These are phyloP conservation scores for Muscicapa comitata DNA, from an alignment of 2,797 vertebrate species.

Conservation along the genomic window DNA sequence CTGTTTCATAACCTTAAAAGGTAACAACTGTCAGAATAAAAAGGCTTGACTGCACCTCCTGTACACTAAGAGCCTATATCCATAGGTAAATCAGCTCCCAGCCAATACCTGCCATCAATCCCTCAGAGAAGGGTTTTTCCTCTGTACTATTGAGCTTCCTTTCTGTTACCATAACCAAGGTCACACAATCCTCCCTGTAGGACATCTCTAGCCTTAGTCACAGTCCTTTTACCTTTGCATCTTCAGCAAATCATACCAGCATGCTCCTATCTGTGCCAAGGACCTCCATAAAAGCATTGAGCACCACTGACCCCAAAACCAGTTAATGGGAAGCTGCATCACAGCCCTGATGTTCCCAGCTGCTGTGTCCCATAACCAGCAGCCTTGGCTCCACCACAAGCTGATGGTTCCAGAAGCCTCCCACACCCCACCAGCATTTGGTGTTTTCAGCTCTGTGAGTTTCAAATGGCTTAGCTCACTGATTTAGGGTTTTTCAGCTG, in stretches of 20 bases:
- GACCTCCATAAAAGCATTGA: background rate
- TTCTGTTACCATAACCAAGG: background rate
- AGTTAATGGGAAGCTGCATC: background rate
- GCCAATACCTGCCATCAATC: rapidly evolving
- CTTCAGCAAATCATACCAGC: background rate
- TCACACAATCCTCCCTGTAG: background rate
- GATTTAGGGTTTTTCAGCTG: background rate
- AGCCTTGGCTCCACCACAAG: background rate
- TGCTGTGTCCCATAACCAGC: background rate
- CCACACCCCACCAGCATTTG: background rate
- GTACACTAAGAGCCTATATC: background rate
- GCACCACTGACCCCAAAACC: background rate
- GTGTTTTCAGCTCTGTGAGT: background rate
- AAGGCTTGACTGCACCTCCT: background rate
- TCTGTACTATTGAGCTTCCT: background rate
- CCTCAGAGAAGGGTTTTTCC: background rate
- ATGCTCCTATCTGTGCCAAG: background rate
- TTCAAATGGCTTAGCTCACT: background rate
- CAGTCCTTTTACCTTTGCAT: background rate
- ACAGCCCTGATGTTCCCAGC: background rate
- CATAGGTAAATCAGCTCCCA: background rate
- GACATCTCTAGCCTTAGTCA: background rate
- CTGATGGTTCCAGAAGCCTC: background rate
- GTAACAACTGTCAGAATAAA: background rate
- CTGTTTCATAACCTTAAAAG: background rate